These are phyloP conservation scores for Eupeodes luniger DNA, from an alignment of 2,888 invertebrate genomes.

Conservation along the genomic window DNA sequence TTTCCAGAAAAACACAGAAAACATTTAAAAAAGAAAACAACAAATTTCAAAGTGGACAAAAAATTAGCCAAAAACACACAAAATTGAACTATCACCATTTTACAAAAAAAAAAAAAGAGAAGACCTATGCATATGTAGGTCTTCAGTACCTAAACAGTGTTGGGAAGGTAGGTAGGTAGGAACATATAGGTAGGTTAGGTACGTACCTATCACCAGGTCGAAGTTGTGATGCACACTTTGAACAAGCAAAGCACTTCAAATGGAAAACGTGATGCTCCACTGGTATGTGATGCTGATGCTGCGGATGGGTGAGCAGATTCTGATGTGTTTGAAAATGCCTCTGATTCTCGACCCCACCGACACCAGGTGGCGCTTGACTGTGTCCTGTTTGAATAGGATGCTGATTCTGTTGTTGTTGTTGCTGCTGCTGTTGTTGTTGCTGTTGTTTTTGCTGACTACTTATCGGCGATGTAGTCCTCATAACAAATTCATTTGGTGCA, in stretches of 20 bases:
- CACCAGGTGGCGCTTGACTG: slow-evolving; percentile 75
- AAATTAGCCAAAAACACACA: slow-evolving; percentile 49
- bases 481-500: slow-evolving; percentile 95
- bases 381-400: slow-evolving; percentile 74
- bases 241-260: slow-evolving; percentile 97
- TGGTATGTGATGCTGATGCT: slow-evolving; percentile 71
- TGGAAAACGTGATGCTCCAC: slow-evolving; percentile 92
- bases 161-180: background rate
- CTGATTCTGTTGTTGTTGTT: slow-evolving; percentile 82
- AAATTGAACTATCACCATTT: slow-evolving; percentile 74
- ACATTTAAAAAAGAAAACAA: background rate
- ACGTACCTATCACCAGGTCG: slow-evolving; percentile 93
- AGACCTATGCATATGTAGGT: background rate
- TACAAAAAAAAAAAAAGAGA: slow-evolving; percentile 44
- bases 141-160: background rate
- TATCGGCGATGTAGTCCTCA: slow-evolving; percentile 86
- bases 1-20: slow-evolving; percentile 6
- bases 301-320: slow-evolving; percentile 73
- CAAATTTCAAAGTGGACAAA: background rate
- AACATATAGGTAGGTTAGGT: slow-evolving; percentile 1
- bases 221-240: slow-evolving; percentile 94
- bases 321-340: slow-evolving; percentile 77
- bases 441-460: slow-evolving; percentile 77
- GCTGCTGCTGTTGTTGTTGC: slow-evolving; percentile 78
- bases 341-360: slow-evolving; percentile 75